phyloP scores from a whole-genome alignment of 2,113 vertebrate species.

The Caretta caretta region DNA sequence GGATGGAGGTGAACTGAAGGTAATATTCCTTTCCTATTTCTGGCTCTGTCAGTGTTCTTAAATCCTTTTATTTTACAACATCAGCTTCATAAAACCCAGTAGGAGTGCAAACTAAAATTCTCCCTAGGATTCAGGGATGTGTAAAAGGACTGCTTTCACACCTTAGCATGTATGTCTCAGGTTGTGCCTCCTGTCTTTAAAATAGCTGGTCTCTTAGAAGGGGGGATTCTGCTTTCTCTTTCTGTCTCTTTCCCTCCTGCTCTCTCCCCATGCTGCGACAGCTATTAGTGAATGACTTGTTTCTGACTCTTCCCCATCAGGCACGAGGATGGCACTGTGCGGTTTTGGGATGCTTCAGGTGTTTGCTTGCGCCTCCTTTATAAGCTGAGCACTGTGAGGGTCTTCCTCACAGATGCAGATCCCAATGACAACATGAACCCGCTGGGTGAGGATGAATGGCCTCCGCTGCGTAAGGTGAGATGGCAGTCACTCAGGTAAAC shows the following conservation, averaged over 20 bases:
- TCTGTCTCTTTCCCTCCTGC: neutral
- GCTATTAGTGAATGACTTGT: neutral
- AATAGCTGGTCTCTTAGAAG: neutral
- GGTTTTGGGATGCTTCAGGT: conserved; percentile 98
- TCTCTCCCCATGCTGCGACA: neutral
- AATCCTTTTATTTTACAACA: neutral
- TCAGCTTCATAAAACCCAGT: neutral
- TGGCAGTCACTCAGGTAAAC: neutral
- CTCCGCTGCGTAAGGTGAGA: conserved; percentile 93
- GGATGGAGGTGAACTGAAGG: neutral
- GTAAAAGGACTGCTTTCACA: neutral
- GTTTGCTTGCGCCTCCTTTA: conserved; percentile 94
- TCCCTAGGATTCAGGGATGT: neutral
- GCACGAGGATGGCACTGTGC: conserved; percentile 95
- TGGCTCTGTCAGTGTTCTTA: neutral
- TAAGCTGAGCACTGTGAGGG: conserved; percentile 91
- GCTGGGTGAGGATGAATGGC: conserved; percentile 94
- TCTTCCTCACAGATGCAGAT: conserved; percentile 93
- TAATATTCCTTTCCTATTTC: too few relatives aligned
- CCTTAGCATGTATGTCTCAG: neutral
- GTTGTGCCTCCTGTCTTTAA: neutral
- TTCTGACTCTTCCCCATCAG: conserved; percentile 63
- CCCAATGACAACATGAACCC: conserved; percentile 91
- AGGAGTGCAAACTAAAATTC: neutral
- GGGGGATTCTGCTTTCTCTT: neutral